Percentiles rank a stretch among this genome's conserved stretches.
Conservation (phyloP, 2,113 vertebrate genomes). For the Hiodon alosoides region DNA sequence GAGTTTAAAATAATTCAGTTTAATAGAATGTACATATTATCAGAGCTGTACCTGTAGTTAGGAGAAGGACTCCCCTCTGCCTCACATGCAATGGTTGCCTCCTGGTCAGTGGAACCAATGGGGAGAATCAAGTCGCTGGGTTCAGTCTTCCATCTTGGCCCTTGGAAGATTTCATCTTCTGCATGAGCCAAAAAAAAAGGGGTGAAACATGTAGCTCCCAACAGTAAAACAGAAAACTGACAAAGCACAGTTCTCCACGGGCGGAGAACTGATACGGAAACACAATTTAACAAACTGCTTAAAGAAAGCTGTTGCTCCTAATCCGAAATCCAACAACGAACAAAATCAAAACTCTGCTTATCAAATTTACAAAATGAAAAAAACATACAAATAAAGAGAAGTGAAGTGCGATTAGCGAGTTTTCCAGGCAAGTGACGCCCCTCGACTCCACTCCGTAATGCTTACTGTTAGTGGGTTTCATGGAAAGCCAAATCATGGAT, state of each 20-base stretch:
- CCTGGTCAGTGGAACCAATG: conserved; percentile 57
- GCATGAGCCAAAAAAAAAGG: conserved; percentile 46
- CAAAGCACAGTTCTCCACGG: too few species aligned
- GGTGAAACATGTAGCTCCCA: conserved; percentile 9
- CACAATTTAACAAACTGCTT: too few species aligned
- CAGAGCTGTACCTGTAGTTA: conserved; percentile 58
- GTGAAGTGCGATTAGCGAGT: too few species aligned
- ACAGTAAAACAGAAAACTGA: neutral
- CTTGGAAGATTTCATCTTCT: conserved; percentile 64
- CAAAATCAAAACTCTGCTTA: too few species aligned
- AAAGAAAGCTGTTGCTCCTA: too few species aligned
- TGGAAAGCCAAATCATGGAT: too few species aligned
- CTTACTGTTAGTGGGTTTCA: too few species aligned
- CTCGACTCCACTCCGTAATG: too few species aligned
- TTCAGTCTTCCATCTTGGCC: conserved; percentile 64
- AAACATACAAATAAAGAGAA: too few species aligned
- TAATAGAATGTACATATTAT: neutral
- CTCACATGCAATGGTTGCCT: conserved; percentile 57
- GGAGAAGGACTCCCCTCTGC: conserved; percentile 55
- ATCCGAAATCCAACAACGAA: too few species aligned
- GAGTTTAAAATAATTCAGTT: neutral
- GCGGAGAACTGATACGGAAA: neutral
- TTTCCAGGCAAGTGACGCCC: too few species aligned
- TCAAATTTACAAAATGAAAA: too few species aligned
- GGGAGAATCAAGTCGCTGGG: conserved; percentile 67